Percentiles rank a stretch among this genome's conserved stretches.
phyloP scores from a whole-genome alignment of 2,113 vertebrate species.

The Ciconia boyciana region DNA sequence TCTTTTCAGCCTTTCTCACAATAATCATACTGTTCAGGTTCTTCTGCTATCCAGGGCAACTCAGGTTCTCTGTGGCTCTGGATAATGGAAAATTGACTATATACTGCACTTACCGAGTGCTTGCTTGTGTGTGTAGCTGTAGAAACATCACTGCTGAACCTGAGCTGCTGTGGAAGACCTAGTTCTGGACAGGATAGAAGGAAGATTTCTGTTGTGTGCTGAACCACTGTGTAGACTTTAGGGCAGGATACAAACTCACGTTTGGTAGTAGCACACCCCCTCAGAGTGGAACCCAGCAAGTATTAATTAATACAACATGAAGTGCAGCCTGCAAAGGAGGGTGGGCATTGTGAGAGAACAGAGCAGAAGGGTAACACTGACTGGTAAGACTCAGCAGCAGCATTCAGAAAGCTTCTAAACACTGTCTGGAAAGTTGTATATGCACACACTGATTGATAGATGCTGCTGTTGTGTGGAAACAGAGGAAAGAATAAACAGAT shows the following conservation, averaged over 20 bases:
- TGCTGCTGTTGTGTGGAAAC: background rate
- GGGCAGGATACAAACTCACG: background rate
- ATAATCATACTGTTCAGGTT: background rate
- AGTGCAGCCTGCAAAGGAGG: background rate
- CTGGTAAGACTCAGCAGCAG: background rate
- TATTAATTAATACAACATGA: background rate
- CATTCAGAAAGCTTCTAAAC: background rate
- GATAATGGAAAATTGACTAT: background rate
- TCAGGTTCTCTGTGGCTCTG: background rate
- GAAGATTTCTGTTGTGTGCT: background rate
- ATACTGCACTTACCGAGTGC: background rate
- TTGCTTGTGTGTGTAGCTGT: background rate
- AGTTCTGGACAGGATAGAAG: background rate
- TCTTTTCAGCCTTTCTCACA: background rate
- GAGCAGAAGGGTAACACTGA: background rate
- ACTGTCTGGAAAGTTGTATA: background rate
- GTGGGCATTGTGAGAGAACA: background rate
- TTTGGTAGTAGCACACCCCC: too few relatives aligned
- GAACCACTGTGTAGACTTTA: too few relatives aligned
- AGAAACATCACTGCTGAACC: background rate
- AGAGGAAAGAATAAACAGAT: background rate
- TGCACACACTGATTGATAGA: background rate
- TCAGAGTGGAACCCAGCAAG: background rate
- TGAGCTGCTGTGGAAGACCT: background rate
- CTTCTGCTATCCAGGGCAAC: background rate